Evolutionary conservation across 23 tunicate species (phyloP), one percentile per base, ranked within the genome.

Genomic region (Clavelina lepadiformis): DNA sequence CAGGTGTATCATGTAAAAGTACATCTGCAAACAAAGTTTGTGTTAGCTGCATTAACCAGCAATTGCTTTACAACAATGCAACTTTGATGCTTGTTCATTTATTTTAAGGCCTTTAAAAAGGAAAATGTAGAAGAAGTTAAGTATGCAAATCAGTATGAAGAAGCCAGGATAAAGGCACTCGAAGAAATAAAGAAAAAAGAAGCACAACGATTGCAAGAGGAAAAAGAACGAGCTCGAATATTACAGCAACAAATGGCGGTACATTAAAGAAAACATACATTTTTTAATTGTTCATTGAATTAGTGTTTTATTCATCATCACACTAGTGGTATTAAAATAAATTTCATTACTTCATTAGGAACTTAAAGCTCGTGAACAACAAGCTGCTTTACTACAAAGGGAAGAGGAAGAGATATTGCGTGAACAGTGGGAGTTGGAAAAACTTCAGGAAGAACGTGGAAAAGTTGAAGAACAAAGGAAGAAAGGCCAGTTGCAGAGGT

Each of bases 71-170:
- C 50, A 11, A 13, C 18, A 44, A 44, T 44, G 18, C 13, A 44
- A 44, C 13, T 44, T 18, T 44, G n/a, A n/a, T n/a, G n/a, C n/a
- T n/a, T n/a, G n/a, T n/a, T n/a, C n/a, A n/a, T n/a, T n/a, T n/a
- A n/a, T n/a, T 56, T 3, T 6, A 18, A 65, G 71, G 50, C 31
- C 21, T 28, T 56, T 29, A 61, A 46, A 21, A 65, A 61, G 50
- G 70, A 79, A 60, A 53, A 47, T 27, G 71, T 49, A 26, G 63
- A 61, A 24, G 82, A 88, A 19, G 45, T 35, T 11, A 69, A 80
- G 46, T 88, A 73, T 46, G 82, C 78, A 15, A 80, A 88, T 32
- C 78, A 88, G 63, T 88, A 88, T 46, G 96, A 88, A 74, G 68
- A 74, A 74, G 88, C 82, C 1, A 37, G 96, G 22, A 11, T 74